Base-by-base conservation (phyloP, 2,888 invertebrate genomes). In the Zonitis immaculata region DNA sequence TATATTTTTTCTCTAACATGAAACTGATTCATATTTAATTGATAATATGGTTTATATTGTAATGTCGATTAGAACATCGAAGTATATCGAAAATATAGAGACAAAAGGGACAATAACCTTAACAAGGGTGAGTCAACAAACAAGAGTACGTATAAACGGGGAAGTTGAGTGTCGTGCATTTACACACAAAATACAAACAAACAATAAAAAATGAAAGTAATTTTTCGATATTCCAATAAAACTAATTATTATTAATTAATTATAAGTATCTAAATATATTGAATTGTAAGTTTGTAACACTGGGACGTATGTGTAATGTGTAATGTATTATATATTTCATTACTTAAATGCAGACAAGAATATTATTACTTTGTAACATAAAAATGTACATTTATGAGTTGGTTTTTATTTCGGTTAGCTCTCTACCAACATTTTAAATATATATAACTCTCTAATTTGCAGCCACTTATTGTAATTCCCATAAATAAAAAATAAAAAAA, bases 101-200 rank as follows among this genome's bases (percentile, higher is more conserved):
- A 35, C 56, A 51, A 54, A 59, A 55, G 55, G 64, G 60, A 59
- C 61, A 62, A 60, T 61, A 64, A 64, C 64, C 64, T 59, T 52
- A 45, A 54, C 54, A 51, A 46, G 59, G 59, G 59, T 59, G 59
- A 59, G 49, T 59, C 59, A 54, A 59, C 59, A 56, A 54, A 56
- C 58, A 54, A 18, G 43, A 52, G 49, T 47, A 48, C 51, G 52
- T 52, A 47, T 48, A 51, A n/a, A 55, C 49, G 35, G 56, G 49
- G 46, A 56, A 56, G 56, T 56, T 56, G 49, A 46, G 22, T 56
- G 56, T 56, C 56, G 59, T 57, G 58, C 57, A 50, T 55, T 54
- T 42, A 51, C 43, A 20, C 20, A 32, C 22, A 22, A 22, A n/a
- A 12, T 12, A 30, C 30, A 35, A 35, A 35, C 35, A 35, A 35